phyloP scores from a whole-genome alignment of 2,113 vertebrate species.

The Xenopus tropicalis region UCB_Xtro_10.0 CM004452.2:25522001-25522500 shows the following conservation, averaged over 20 bases:
- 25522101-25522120: slow-evolving; percentile 58
- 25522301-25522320: slow-evolving; percentile 50
- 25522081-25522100: slow-evolving; percentile 70
- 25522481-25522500: no score
- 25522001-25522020: slow-evolving; percentile 61
- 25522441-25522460: no score
- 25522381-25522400: slow-evolving; percentile 47
- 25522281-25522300: slow-evolving; percentile 53
- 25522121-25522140: slow-evolving; percentile 58
- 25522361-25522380: slow-evolving; percentile 51
- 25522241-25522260: slow-evolving; percentile 49
- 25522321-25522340: slow-evolving; percentile 53
- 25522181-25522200: slow-evolving; percentile 57
- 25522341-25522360: slow-evolving; percentile 51
- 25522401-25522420: not conserved
- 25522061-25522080: slow-evolving; percentile 67
- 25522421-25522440: no score
- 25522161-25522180: slow-evolving; percentile 55
- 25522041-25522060: slow-evolving; percentile 70
- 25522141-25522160: slow-evolving; percentile 52
- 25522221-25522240: slow-evolving; percentile 54
- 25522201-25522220: slow-evolving; percentile 52
- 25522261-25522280: slow-evolving; percentile 54
- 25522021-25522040: slow-evolving; percentile 67
- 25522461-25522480: no score